Conservation (phyloP, 2,113 vertebrate genomes). For the Accipiter virgatus region DNA sequence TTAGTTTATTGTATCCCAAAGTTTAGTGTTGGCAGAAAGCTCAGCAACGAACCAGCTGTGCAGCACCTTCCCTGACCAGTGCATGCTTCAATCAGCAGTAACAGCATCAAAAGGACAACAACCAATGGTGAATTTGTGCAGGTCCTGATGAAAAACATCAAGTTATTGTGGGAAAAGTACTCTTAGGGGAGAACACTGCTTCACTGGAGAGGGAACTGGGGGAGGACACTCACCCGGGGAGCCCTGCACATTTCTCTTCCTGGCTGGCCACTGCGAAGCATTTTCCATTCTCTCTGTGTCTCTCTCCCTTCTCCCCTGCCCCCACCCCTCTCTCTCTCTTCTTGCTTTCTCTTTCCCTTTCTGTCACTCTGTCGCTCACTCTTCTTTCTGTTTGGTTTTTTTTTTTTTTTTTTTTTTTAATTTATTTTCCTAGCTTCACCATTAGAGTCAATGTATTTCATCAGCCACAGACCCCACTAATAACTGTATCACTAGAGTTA, state of each 20-base stretch:
- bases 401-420: no score
- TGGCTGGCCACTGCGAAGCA: neutral
- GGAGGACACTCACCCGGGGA: neutral
- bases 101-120: neutral
- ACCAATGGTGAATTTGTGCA: neutral
- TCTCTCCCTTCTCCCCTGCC: fast-evolving
- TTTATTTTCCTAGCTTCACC: neutral
- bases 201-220: neutral
- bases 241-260: neutral
- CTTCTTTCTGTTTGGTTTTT: neutral
- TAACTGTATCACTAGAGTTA: neutral
- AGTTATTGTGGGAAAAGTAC: neutral
- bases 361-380: neutral
- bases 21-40: neutral
- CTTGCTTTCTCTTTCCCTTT: neutral
- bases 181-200: neutral
- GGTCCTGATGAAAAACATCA: neutral
- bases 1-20: neutral
- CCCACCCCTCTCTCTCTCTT: neutral
- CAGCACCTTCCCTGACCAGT: neutral
- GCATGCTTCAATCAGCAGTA: neutral
- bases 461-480: fast-evolving
- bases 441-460: neutral
- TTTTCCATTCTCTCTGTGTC: neutral
- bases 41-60: neutral